Conservation (phyloP, 1,140 invertebrate species). For the Trinorchestia longiramus region DNA sequence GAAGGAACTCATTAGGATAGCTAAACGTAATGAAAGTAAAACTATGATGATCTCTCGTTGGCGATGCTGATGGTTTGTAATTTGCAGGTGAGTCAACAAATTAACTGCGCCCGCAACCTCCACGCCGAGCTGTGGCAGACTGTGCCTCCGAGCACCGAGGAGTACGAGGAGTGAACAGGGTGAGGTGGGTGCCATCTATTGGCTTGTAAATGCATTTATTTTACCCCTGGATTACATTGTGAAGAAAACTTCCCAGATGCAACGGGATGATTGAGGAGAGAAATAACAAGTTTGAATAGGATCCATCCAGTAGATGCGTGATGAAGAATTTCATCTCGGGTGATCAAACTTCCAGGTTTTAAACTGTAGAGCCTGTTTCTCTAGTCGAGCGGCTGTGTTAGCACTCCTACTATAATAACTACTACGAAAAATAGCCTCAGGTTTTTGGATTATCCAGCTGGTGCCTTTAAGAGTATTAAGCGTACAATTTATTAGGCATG, state of each 20-base stretch:
- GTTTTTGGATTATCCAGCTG: neutral
- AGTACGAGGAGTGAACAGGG: constrained; percentile 50
- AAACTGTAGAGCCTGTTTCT: neutral
- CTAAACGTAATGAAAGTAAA: too few relatives aligned
- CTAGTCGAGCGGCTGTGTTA: neutral
- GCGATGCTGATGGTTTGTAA: constrained; percentile 61
- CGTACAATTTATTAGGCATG: constrained; percentile 20
- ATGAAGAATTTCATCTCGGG: too few relatives aligned
- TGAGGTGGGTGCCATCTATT: neutral
- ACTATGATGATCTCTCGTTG: too few relatives aligned
- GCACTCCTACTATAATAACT: neutral
- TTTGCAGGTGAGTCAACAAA: constrained; percentile 77
- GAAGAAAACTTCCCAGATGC: too few relatives aligned
- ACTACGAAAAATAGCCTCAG: neutral
- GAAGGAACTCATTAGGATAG: too few relatives aligned
- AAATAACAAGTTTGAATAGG: neutral
- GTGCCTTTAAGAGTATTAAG: constrained; percentile 3
- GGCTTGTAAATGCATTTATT: neutral
- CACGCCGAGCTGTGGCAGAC: constrained; percentile 82
- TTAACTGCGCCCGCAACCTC: constrained; percentile 88
- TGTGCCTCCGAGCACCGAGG: constrained; percentile 62
- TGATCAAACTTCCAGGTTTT: neutral
- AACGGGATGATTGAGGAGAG: neutral
- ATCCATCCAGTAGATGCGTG: neutral
- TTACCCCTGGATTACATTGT: neutral